Percentiles rank a stretch among this genome's conserved stretches.
Conservation (phyloP, 2,797 vertebrate genomes). For the Lutjanus campechanus region DNA sequence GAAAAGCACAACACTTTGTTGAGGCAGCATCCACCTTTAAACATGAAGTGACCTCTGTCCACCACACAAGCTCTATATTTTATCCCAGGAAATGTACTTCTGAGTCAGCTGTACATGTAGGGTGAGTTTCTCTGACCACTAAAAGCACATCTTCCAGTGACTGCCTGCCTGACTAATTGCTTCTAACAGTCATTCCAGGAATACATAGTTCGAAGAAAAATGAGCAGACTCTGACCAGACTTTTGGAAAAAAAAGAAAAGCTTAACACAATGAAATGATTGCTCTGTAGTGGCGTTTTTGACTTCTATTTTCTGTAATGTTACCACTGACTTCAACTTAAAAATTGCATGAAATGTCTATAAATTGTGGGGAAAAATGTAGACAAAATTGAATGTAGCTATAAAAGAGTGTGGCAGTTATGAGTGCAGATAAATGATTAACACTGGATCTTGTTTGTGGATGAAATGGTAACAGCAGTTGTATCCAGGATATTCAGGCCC, state of each 20-base stretch:
- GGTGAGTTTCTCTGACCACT: slow-evolving; percentile 9
- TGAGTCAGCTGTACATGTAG: slow-evolving; percentile 5
- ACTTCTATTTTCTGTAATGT: background rate
- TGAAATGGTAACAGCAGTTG: slow-evolving; percentile 51
- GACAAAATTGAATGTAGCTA: background rate
- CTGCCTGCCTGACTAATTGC: slow-evolving; percentile 9
- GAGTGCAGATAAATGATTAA: background rate
- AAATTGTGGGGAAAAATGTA: background rate
- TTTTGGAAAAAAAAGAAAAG: background rate
- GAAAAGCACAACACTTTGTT: slow-evolving; percentile 2
- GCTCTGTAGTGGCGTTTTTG: background rate
- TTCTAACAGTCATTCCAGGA: slow-evolving; percentile 25
- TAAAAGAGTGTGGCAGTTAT: slow-evolving; percentile 5
- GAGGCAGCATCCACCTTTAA: background rate
- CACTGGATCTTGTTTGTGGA: slow-evolving; percentile 27
- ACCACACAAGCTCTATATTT: no score
- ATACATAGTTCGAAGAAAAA: slow-evolving; percentile 9
- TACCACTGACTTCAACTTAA: background rate
- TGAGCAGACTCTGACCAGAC: background rate
- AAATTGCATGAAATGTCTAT: background rate
- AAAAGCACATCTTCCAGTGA: background rate
- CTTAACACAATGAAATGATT: background rate
- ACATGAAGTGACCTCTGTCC: no score
- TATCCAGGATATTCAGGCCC: slow-evolving; percentile 75
- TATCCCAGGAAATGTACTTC: background rate